Percentiles rank a stretch among this genome's conserved stretches.
phyloP scores from a whole-genome alignment of 1,140 invertebrate genomes.

The Pteromalus puparum region DNA sequence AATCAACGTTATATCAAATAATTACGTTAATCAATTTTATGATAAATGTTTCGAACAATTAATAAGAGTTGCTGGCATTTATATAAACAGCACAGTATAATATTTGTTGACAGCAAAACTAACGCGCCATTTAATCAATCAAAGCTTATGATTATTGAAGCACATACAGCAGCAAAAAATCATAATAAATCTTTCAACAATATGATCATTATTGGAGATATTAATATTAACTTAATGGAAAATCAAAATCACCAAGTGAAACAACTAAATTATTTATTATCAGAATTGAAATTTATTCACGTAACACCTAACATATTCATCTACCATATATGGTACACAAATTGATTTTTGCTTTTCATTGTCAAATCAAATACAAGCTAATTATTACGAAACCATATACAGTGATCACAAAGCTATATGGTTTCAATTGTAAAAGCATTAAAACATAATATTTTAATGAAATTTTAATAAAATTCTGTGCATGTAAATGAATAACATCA shows the following conservation, averaged over 20 bases:
- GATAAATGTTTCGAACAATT: not conserved
- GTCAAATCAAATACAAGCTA: too few relatives aligned
- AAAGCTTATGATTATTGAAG: not conserved
- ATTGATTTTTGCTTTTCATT: too few relatives aligned
- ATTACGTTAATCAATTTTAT: too few relatives aligned
- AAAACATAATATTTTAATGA: too few relatives aligned
- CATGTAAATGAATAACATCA: too few relatives aligned
- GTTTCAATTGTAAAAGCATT: too few relatives aligned
- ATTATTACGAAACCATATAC: too few relatives aligned
- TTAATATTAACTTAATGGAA: not conserved
- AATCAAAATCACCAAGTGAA: not conserved
- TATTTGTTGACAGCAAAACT: not conserved
- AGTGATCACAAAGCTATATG: too few relatives aligned
- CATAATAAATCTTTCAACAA: not conserved
- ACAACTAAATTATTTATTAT: not conserved
- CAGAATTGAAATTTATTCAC: too few relatives aligned
- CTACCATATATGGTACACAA: too few relatives aligned
- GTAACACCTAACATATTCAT: too few relatives aligned
- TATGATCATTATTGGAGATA: slow-evolving; percentile 4
- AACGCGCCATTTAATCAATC: not conserved
- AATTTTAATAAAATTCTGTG: too few relatives aligned
- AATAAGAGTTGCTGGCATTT: not conserved
- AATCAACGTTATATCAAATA: not conserved
- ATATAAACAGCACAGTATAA: not conserved
- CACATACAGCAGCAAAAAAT: not conserved